phyloP scores from a whole-genome alignment of 2,113 vertebrate species.

The Larimichthys crocea region DNA sequence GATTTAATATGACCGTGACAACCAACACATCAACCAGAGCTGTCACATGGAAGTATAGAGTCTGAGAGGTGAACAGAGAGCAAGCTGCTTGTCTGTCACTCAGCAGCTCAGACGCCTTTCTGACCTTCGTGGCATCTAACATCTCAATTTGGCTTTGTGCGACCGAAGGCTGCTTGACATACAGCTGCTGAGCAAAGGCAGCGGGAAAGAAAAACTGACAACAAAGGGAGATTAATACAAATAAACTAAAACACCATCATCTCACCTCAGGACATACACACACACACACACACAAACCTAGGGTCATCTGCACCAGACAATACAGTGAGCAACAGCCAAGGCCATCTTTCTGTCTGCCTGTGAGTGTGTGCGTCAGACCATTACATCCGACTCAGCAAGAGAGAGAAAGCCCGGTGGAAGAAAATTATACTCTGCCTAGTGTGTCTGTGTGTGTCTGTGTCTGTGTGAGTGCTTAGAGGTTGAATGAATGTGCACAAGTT shows the following conservation, averaged over 20 bases:
- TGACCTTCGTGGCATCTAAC: slow-evolving; percentile 21
- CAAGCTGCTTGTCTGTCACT: slow-evolving; percentile 21
- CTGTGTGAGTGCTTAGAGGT: not conserved
- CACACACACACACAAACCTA: slow-evolving; percentile 1
- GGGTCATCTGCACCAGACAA: slow-evolving; percentile 32
- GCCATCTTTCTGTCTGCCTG: slow-evolving; percentile 43
- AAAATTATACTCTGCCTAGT: slow-evolving; percentile 47
- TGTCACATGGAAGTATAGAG: slow-evolving; percentile 34
- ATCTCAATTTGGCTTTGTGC: slow-evolving; percentile 21
- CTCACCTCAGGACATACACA: slow-evolving; percentile 12
- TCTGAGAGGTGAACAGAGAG: slow-evolving; percentile 40
- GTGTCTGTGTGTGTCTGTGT: slow-evolving; percentile 12
- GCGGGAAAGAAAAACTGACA: not conserved
- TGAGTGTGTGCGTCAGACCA: slow-evolving; percentile 35
- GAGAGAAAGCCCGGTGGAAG: slow-evolving; percentile 30
- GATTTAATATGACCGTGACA: slow-evolving; percentile 29
- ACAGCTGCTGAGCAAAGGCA: not conserved
- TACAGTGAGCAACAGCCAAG: slow-evolving; percentile 25
- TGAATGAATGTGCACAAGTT: slow-evolving; percentile 10
- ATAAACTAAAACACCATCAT: slow-evolving; percentile 6
- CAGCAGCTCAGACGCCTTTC: slow-evolving; percentile 36
- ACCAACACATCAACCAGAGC: slow-evolving; percentile 26
- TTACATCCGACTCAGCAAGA: slow-evolving; percentile 47
- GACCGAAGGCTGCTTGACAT: not conserved
- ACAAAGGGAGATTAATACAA: slow-evolving; percentile 8